Percentiles rank a stretch among this genome's conserved stretches.
Evolutionary conservation across 1,140 invertebrate species (phyloP).

Genomic region (Caerostris darwini): DNA sequence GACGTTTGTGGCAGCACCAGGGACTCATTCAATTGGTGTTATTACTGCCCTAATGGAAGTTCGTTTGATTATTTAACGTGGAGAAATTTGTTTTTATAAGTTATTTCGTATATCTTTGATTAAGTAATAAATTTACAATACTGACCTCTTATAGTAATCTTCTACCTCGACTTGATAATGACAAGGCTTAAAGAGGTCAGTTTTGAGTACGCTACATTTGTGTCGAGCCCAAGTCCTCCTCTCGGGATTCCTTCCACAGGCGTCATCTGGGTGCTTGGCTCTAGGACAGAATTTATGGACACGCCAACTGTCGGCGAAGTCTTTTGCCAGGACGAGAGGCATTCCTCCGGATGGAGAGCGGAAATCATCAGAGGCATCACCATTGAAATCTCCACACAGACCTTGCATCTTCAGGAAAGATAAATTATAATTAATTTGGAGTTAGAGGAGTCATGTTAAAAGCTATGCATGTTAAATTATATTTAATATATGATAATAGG

Average conservation of each 20-base stretch:
- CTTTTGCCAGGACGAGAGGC: slow-evolving; percentile 86
- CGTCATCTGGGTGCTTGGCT: slow-evolving; percentile 83
- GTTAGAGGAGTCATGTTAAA: background rate
- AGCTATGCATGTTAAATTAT: background rate
- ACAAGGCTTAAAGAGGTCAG: slow-evolving; percentile 88
- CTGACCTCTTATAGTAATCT: slow-evolving; percentile 84
- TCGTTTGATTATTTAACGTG: too few species aligned
- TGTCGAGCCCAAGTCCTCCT: slow-evolving; percentile 89
- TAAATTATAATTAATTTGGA: background rate
- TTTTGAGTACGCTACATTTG: slow-evolving; percentile 89
- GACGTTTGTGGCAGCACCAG: too few species aligned
- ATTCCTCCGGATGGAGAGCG: slow-evolving; percentile 89
- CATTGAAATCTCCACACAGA: slow-evolving; percentile 95
- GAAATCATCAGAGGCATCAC: slow-evolving; percentile 91
- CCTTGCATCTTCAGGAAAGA: slow-evolving; percentile 86
- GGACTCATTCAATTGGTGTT: too few species aligned
- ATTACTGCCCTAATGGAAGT: too few species aligned
- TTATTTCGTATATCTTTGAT: too few species aligned
- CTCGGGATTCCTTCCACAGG: slow-evolving; percentile 88
- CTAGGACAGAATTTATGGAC: slow-evolving; percentile 88
- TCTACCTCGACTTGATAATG: slow-evolving; percentile 90
- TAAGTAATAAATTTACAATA: background rate
- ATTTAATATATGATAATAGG: too few species aligned
- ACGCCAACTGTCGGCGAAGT: slow-evolving; percentile 95
- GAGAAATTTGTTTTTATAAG: too few species aligned